Percentiles rank a stretch among this genome's conserved stretches.
Conservation (phyloP, 1,140 invertebrate species). For the Trissolcus basalis region DNA sequence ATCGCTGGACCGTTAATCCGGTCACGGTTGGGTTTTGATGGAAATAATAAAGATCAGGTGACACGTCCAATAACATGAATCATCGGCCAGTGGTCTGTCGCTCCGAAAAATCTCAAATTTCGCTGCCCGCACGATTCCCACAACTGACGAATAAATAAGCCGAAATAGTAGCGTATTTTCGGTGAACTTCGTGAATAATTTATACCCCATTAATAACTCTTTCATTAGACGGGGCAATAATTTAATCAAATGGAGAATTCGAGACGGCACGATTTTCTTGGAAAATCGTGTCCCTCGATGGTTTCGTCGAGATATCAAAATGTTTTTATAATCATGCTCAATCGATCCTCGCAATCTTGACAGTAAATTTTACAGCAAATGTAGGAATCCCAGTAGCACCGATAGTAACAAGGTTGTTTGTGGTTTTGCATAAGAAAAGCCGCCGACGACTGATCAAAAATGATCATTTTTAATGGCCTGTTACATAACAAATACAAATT, state of each 20-base stretch:
- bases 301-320: slow-evolving; percentile 10
- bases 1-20: background rate
- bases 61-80: background rate
- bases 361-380: slow-evolving; percentile 28
- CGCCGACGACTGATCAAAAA: slow-evolving; percentile 26
- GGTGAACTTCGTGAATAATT: slow-evolving; percentile 22
- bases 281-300: slow-evolving; percentile 9
- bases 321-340: slow-evolving; percentile 24
- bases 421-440: slow-evolving; percentile 44
- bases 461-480: background rate
- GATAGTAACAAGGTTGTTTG: slow-evolving; percentile 38
- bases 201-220: slow-evolving; percentile 28
- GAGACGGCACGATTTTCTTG: slow-evolving; percentile 13
- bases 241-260: slow-evolving; percentile 36
- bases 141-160: slow-evolving; percentile 32
- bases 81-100: slow-evolving; percentile 1
- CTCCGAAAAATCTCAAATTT: slow-evolving; percentile 16
- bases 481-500: no score
- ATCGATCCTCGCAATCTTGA: slow-evolving; percentile 36
- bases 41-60: background rate
- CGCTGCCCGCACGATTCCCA: slow-evolving; percentile 22
- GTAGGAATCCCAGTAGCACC: slow-evolving; percentile 37
- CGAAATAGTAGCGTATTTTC: slow-evolving; percentile 18
- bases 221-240: slow-evolving; percentile 32
- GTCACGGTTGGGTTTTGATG: background rate